Evolutionary conservation across 2,113 vertebrate genomes (phyloP).

Genomic region (Ochotona princeps): DNA sequence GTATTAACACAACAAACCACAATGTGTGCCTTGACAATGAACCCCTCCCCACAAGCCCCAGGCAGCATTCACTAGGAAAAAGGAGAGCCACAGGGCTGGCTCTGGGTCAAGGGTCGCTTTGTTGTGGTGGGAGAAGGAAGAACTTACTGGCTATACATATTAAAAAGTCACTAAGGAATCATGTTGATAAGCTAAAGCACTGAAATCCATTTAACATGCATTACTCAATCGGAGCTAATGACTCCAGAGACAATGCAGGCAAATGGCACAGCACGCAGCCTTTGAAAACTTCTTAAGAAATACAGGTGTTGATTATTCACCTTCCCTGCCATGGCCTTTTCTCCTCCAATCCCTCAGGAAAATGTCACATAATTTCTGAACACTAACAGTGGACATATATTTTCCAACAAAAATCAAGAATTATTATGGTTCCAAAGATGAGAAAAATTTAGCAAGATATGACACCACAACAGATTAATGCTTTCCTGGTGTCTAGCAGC

Average conservation of each 20-base stretch:
- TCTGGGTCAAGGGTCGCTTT: not conserved
- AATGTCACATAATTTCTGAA: not conserved
- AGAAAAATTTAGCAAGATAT: constrained; percentile 2
- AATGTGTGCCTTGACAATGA: not conserved
- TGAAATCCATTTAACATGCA: not conserved
- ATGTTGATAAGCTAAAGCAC: not conserved
- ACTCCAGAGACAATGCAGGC: not conserved
- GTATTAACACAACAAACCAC: not conserved
- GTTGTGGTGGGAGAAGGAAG: not conserved
- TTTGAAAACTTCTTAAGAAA: not conserved
- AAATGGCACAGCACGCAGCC: not conserved
- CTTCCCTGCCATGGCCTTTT: not conserved
- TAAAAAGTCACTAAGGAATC: not conserved
- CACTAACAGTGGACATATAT: not conserved
- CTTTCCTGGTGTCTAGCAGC: not conserved
- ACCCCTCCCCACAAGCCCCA: not conserved
- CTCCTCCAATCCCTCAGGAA: not conserved
- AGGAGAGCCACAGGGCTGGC: not conserved
- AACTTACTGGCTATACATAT: not conserved
- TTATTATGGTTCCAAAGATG: not conserved
- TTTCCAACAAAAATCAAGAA: constrained; percentile 35
- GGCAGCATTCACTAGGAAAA: not conserved
- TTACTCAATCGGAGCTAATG: not conserved
- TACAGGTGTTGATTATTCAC: not conserved
- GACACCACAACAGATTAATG: not conserved